phyloP scores from a whole-genome alignment of 2,113 vertebrate species.

The Plecturocebus donacophilus region DNA sequence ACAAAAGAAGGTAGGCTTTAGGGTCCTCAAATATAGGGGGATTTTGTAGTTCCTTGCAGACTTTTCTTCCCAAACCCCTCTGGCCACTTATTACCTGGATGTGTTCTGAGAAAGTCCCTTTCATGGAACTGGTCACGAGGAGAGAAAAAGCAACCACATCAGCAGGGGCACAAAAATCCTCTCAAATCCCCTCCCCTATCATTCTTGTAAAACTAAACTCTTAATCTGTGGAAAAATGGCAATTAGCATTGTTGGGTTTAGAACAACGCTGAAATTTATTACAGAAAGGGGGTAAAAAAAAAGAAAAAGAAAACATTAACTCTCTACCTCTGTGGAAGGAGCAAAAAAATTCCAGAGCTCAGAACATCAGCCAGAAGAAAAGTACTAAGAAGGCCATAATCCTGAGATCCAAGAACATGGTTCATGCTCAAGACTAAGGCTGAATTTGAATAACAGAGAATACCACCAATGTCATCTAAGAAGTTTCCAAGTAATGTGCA shows the following conservation, averaged over 20 bases:
- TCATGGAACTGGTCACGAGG: fast-evolving
- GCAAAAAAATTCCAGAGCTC: background rate
- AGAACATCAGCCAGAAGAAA: background rate
- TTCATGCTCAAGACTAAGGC: background rate
- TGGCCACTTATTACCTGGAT: background rate
- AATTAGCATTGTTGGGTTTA: background rate
- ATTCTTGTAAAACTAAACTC: background rate
- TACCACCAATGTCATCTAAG: background rate
- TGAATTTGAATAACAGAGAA: background rate
- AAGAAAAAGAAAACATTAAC: background rate
- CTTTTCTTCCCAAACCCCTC: background rate
- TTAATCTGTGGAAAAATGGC: background rate
- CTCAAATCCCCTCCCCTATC: fast-evolving
- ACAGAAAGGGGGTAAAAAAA: fast-evolving
- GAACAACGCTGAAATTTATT: background rate
- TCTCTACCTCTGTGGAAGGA: background rate
- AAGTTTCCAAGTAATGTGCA: background rate
- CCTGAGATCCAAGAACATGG: background rate
- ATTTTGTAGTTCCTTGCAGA: background rate
- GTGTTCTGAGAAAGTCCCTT: background rate
- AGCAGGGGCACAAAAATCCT: fast-evolving
- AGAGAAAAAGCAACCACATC: background rate
- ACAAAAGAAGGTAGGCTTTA: background rate
- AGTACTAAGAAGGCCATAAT: background rate
- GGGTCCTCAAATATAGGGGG: background rate